Evolutionary conservation across 2,888 invertebrate genomes (phyloP), one percentile per base, ranked within the genome.

Genomic region (Rhogogaster chlorosoma): DNA sequence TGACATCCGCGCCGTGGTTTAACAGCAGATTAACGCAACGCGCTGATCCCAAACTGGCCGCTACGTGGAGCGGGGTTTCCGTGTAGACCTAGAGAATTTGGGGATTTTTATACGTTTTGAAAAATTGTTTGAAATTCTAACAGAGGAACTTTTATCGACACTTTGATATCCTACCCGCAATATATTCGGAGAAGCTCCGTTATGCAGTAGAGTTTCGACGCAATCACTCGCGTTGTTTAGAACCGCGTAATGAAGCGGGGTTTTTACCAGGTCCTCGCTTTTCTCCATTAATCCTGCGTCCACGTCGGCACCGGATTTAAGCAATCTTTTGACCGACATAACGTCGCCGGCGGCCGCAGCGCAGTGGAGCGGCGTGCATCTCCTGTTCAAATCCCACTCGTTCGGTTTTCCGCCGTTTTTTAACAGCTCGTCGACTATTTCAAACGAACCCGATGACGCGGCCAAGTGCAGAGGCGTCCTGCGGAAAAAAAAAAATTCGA

Each of bases 31-130:
- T 95, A 57, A 97, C 95, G 92, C 96, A 97, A 67, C 95, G 94
- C 0, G 95, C 94, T 57, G 96, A 96, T 0, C 97, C 97, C 71
- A 97, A 93, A 7, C 96, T 95, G 18, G 97, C 96, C 7, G 98
- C 98, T 38, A 97, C 96, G 90, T 98, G 98, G 36, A 98, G 93
- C 0, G 98, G 97, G 0, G 98, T 97, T 94, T 98, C 98, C 9
- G 97, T 97, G 91, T 96, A 97, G 49, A 97, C 96, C 96, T 96
- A 49, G 6, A n/a, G n/a, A n/a, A n/a, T n/a, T n/a, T n/a, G n/a
- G n/a, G n/a, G n/a, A n/a, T n/a, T n/a, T n/a, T n/a, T n/a, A n/a
- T n/a, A n/a, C n/a, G n/a, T n/a, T n/a, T n/a, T n/a, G n/a, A n/a
- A n/a, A n/a, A n/a, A n/a, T n/a, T n/a, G n/a, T n/a, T n/a, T n/a